Conservation (phyloP, 2,888 invertebrate species). For the Lottia gigantea region DNA sequence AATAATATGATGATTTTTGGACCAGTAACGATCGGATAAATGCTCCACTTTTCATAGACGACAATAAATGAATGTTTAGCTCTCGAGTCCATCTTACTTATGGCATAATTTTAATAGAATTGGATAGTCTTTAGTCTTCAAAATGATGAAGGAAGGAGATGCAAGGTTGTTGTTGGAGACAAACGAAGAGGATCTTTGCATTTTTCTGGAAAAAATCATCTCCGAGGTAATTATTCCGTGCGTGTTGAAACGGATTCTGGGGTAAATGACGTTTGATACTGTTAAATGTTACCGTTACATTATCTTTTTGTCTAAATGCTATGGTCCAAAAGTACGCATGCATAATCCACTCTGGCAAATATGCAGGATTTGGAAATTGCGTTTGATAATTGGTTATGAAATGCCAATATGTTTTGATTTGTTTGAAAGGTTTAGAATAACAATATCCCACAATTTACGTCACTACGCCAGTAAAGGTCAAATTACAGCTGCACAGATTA, state of each 20-base stretch:
- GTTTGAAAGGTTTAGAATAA: no score
- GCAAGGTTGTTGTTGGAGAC: conserved; percentile 1
- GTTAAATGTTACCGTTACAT: background rate
- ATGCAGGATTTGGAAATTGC: no score
- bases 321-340: no score
- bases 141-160: conserved; percentile 9
- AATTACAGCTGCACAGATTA: no score
- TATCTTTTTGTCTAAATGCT: background rate
- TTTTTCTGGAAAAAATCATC: conserved; percentile 3
- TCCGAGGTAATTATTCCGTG: background rate
- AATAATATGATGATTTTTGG: conserved; percentile 5
- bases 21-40: conserved; percentile 1
- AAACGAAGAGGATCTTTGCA: conserved; percentile 6
- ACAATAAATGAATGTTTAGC: background rate
- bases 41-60: background rate
- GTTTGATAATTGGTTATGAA: no score
- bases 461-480: no score
- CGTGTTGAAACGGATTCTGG: background rate
- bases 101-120: background rate
- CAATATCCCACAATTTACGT: no score
- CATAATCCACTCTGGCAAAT: no score
- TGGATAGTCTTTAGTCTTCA: background rate
- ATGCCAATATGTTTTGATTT: no score
- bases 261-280: background rate
- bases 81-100: background rate